These are phyloP conservation scores for Danio rerio DNA, from an alignment of 2,113 vertebrate species.

Conservation along the genomic window DNA sequence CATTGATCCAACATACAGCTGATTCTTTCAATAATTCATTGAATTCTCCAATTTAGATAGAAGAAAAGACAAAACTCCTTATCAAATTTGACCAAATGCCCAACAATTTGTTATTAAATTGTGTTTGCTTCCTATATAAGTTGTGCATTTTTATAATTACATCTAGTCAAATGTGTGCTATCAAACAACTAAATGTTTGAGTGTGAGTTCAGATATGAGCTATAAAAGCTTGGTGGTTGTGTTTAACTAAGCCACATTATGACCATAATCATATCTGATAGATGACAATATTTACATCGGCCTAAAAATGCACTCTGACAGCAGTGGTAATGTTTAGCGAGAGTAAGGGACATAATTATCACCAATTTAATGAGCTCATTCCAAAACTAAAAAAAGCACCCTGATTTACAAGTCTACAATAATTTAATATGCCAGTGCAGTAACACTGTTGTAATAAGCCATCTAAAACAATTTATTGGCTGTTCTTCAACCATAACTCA, in stretches of 20 bases:
- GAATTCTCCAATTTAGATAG: not conserved
- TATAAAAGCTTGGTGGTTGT: slow-evolving; percentile 7
- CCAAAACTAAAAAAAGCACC: slow-evolving; percentile 61
- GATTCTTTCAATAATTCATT: not conserved
- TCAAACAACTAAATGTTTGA: not conserved
- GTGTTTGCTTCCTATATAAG: not conserved
- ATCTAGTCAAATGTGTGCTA: not conserved
- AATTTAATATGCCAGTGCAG: slow-evolving; percentile 74
- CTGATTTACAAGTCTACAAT: slow-evolving; percentile 74
- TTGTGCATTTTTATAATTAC: not conserved
- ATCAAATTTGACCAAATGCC: no score
- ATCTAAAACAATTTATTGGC: slow-evolving; percentile 81
- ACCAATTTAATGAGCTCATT: slow-evolving; percentile 69
- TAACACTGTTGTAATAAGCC: slow-evolving; percentile 79
- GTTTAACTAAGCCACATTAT: slow-evolving; percentile 67
- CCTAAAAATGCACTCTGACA: slow-evolving; percentile 64
- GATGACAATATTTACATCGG: slow-evolving; percentile 61
- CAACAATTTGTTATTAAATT: not conserved
- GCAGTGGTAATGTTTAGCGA: slow-evolving; percentile 62
- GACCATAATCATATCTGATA: slow-evolving; percentile 71
- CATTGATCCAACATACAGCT: not conserved
- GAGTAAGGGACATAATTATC: slow-evolving; percentile 65
- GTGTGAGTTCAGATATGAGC: not conserved
- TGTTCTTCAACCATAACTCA: slow-evolving; percentile 77
- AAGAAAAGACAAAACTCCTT: no score